Base-by-base conservation (phyloP, 1,140 invertebrate species). In the Zaprionus ornatus region DNA sequence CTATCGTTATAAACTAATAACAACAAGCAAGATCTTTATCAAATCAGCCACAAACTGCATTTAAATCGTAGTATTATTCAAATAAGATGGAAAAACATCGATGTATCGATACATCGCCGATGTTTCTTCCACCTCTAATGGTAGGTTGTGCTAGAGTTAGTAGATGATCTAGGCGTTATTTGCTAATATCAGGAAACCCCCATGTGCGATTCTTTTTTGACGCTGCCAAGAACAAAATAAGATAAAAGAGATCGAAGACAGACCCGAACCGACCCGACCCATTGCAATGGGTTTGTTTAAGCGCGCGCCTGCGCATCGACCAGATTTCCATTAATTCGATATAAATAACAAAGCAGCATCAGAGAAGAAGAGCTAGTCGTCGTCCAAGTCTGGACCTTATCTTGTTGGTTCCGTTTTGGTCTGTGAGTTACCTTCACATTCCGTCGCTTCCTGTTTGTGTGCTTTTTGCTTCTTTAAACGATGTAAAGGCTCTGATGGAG, bases 391-490 rank as follows among this genome's bases (percentile, higher is more conserved):
- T 76, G 70, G 40, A 40, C 54, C 60, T 72, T 81, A 90, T 88
- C 81, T 86, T 90, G 86, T 90, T 90, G 85, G 77, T 88, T 85
- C 84, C 84, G 84, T 88, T 86, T 79, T 45, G 12, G 35, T 13
- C 67, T 77, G 29, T 32, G 29, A 3, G 29, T 50, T 67, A 77
- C 85, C 78, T 23, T 79, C 72, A 59, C 79, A 19, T 68, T 79
- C 69, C 86, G 66, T 79, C 85, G 63, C 85, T 90, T 90, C 85
- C 90, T 90, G 85, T 90, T 90, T 90, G 85, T 90, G 86, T 90
- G 82, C 80, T 75, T 90, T 84, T 90, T 72, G 73, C 76, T 74
- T 82, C 85, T 23, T 59, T 86, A 70, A 90, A 63, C 81, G 32
- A 50, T 23, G 35, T 40, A 23, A 27, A 37, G 15, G 32, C 52